These are phyloP conservation scores for Vulpes lagopus DNA, from an alignment of 2,113 vertebrate genomes.

Conservation along the genomic window DNA sequence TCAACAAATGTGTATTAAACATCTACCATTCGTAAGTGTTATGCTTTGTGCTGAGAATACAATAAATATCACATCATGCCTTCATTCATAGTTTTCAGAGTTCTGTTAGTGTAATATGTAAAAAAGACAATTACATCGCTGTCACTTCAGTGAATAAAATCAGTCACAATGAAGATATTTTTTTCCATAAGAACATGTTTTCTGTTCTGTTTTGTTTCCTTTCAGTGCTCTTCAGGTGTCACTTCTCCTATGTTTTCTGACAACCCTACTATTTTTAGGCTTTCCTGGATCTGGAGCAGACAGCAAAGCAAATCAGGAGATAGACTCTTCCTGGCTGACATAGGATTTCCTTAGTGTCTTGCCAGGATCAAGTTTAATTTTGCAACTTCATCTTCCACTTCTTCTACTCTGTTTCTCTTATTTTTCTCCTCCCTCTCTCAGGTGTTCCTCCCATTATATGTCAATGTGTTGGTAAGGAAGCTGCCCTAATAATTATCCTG, in stretches of 20 bases:
- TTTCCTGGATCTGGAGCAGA: neutral
- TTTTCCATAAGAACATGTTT: neutral
- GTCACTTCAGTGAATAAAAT: slow-evolving; percentile 31
- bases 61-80: neutral
- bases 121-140: neutral
- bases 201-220: neutral
- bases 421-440: neutral
- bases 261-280: neutral
- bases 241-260: neutral
- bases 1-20: neutral
- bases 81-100: neutral
- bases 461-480: neutral
- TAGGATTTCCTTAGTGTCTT: neutral
- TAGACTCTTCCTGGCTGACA: neutral
- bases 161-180: neutral
- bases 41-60: neutral
- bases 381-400: slow-evolving; percentile 11
- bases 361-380: slow-evolving; percentile 41
- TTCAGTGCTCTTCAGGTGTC: neutral
- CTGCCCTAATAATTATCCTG: neutral
- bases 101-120: neutral
- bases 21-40: neutral
- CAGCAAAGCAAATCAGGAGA: neutral
- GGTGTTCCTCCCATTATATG: neutral
- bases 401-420: neutral